These are phyloP conservation scores for Cantharis nigra DNA, from an alignment of 2,888 invertebrate genomes.

Conservation along the genomic window DNA sequence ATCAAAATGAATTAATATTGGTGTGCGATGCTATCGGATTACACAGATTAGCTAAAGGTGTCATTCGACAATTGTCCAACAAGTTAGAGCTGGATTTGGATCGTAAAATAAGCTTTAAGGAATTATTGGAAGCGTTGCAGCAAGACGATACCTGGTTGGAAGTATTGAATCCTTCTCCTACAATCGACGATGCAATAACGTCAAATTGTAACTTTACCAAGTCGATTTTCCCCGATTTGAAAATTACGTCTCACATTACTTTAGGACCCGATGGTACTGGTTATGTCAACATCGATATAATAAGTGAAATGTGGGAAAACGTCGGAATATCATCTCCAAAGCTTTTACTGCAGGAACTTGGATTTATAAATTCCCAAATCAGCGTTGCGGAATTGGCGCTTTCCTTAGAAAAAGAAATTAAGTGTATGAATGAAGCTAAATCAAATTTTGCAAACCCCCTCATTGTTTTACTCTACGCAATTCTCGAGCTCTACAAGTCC, in stretches of 20 bases:
- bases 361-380: slow-evolving; percentile 64
- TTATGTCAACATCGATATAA: slow-evolving; percentile 56
- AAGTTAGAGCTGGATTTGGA: slow-evolving; percentile 67
- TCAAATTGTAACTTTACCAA: slow-evolving; percentile 46
- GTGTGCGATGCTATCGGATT: slow-evolving; percentile 71
- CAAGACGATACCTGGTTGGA: slow-evolving; percentile 57
- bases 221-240: slow-evolving; percentile 45
- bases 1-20: slow-evolving; percentile 65
- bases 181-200: slow-evolving; percentile 23
- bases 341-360: slow-evolving; percentile 68
- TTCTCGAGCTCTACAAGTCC: slow-evolving; percentile 68
- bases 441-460: slow-evolving; percentile 53
- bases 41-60: slow-evolving; percentile 67
- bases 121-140: slow-evolving; percentile 66
- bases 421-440: slow-evolving; percentile 44
- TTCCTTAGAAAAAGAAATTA: slow-evolving; percentile 70
- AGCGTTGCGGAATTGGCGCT: slow-evolving; percentile 67
- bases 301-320: slow-evolving; percentile 75
- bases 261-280: slow-evolving; percentile 50
- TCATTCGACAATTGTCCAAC: slow-evolving; percentile 67
- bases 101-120: slow-evolving; percentile 67
- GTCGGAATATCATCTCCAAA: slow-evolving; percentile 70
- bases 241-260: slow-evolving; percentile 52
- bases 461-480: slow-evolving; percentile 64
- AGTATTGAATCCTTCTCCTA: slow-evolving; percentile 39